Evolutionary conservation across 2,797 vertebrate genomes (phyloP).

Genomic region (Pangasius mekongensis): DNA sequence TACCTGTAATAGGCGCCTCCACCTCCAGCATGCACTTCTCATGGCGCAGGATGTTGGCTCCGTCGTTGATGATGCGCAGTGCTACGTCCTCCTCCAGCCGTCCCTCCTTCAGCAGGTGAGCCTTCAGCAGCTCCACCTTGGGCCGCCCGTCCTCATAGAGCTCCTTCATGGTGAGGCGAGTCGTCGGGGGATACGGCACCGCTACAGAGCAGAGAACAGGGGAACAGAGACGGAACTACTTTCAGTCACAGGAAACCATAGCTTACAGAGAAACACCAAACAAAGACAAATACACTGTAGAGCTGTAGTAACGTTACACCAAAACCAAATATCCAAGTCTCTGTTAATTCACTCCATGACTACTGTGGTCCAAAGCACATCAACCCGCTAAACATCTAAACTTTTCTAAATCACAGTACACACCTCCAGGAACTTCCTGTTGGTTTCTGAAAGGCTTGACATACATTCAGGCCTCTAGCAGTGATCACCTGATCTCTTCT

Average conservation of each 20-base stretch:
- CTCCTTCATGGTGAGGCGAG: conserved; percentile 87
- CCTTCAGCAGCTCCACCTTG: conserved; percentile 88
- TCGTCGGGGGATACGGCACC: conserved; percentile 93
- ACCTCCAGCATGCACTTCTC: conserved; percentile 98
- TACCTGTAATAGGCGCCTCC: conserved; percentile 95
- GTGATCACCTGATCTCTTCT: background rate
- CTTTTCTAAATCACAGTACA: background rate
- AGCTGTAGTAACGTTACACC: background rate
- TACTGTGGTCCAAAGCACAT: background rate
- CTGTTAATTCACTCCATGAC: background rate
- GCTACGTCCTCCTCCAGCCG: conserved; percentile 92
- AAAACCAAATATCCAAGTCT: background rate
- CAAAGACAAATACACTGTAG: background rate
- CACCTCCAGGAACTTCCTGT: too few species aligned
- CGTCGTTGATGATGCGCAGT: conserved; percentile 93
- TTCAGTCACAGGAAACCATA: background rate
- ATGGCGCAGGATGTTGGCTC: conserved; percentile 87
- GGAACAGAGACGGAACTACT: background rate
- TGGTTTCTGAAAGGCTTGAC: background rate
- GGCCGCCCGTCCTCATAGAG: conserved; percentile 92
- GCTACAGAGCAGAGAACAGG: conserved; percentile 67
- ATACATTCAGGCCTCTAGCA: background rate
- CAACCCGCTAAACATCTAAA: background rate
- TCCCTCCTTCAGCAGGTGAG: conserved; percentile 94
- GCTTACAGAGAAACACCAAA: background rate